Evolutionary conservation across 2,113 vertebrate species (phyloP).

Genomic region (Barbus barbus): DNA sequence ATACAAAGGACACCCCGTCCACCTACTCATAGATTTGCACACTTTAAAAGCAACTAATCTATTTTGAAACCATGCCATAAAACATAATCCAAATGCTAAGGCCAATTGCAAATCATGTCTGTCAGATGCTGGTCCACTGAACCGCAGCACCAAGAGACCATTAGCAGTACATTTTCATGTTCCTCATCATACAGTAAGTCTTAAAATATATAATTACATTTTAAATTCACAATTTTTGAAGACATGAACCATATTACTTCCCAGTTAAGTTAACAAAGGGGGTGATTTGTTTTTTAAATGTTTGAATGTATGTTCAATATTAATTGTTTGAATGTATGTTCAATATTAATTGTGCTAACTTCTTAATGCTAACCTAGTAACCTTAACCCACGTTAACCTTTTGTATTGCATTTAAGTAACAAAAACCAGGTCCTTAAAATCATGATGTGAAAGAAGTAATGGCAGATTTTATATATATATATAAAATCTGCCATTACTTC

Average conservation of each 20-base stretch:
- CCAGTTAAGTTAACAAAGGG: neutral
- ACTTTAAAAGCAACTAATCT: conserved; percentile 6
- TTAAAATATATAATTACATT: neutral
- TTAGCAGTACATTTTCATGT: neutral
- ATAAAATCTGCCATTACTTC: too few species aligned
- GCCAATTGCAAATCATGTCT: conserved; percentile 1
- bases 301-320: too few species aligned
- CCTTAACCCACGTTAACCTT: neutral
- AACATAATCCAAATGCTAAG: neutral
- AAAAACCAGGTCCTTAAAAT: too few species aligned
- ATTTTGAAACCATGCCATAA: conserved; percentile 11
- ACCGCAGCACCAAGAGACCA: neutral
- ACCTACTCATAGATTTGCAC: neutral
- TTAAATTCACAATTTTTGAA: neutral
- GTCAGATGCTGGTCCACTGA: neutral
- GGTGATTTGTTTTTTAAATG: too few species aligned
- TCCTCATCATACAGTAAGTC: neutral
- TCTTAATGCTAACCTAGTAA: neutral
- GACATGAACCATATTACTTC: neutral
- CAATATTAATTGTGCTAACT: neutral
- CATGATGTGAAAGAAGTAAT: too few species aligned
- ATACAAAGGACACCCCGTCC: neutral
- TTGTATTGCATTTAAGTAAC: neutral
- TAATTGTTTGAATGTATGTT: too few species aligned
- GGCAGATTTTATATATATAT: too few species aligned